phyloP scores from a whole-genome alignment of 2,888 invertebrate species.

The Agapostemon virescens region DNA sequence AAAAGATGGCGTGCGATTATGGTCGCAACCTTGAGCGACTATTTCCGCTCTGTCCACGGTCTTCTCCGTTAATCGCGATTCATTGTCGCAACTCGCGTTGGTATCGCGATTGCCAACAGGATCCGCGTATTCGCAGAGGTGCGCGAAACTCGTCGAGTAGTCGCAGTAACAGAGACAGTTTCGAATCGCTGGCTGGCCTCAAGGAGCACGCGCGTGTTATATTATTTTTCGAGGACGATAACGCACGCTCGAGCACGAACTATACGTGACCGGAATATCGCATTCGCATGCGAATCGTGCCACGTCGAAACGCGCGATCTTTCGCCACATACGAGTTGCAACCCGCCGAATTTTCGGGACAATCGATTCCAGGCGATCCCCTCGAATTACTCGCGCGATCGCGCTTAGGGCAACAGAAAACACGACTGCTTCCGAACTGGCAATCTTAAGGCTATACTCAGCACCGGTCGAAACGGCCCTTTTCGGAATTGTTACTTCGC shows the following conservation, averaged over 20 bases:
- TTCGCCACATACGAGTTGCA: neutral
- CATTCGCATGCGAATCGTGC: neutral
- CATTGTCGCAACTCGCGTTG: neutral
- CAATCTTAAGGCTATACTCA: too few species aligned
- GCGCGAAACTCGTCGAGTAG: neutral
- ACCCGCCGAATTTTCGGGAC: neutral
- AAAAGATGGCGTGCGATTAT: neutral
- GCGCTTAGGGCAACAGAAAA: too few species aligned
- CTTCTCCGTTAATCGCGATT: neutral
- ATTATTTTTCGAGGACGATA: constrained; percentile 60
- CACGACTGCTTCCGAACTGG: too few species aligned
- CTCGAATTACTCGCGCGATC: too few species aligned
- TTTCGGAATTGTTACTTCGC: too few species aligned
- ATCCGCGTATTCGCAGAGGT: neutral
- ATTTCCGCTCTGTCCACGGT: neutral
- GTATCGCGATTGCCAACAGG: neutral
- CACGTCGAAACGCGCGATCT: neutral
- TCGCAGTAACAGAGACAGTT: neutral
- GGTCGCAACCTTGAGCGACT: neutral
- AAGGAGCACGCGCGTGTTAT: neutral
- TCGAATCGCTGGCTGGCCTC: neutral
- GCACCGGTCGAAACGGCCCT: too few species aligned
- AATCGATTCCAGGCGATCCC: neutral
- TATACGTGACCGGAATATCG: constrained; percentile 18
- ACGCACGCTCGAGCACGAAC: constrained; percentile 58